Conservation (phyloP, 2,888 invertebrate species). For the Hyles lineata region DNA sequence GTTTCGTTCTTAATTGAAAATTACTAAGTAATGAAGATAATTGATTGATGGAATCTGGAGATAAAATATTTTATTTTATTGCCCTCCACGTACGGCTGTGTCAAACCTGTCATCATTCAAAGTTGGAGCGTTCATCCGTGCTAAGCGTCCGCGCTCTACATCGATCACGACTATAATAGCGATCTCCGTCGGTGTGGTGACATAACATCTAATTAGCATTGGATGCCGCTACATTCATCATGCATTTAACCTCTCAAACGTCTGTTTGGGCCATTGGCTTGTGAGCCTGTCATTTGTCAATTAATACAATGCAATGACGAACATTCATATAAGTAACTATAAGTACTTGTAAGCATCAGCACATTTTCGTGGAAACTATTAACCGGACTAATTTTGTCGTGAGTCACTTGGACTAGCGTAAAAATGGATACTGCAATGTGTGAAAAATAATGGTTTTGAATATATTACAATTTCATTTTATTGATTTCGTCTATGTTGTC, state of each 20-base stretch:
- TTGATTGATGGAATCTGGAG: not conserved
- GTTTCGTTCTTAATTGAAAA: not conserved
- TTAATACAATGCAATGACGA: no score
- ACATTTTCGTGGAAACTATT: no score
- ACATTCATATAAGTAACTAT: no score
- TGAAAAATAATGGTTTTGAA: no score
- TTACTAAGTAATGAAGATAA: not conserved
- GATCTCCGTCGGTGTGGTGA: not conserved
- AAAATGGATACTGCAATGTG: no score
- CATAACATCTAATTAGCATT: slow-evolving; percentile 1
- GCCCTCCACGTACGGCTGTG: not conserved
- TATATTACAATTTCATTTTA: no score
- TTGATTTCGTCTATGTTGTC: no score
- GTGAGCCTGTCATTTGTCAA: no score
- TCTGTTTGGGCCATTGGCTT: no score
- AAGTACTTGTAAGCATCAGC: no score
- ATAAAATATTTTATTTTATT: not conserved
- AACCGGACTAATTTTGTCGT: no score
- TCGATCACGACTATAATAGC: not conserved
- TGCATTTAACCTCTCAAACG: not conserved
- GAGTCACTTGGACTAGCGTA: no score
- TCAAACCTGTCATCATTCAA: not conserved
- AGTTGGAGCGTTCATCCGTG: not conserved
- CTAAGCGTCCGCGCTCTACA: not conserved
- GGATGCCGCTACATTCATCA: slow-evolving; percentile 14